A percentile compares a stretch with the other conserved stretches of the same genome.
Evolutionary conservation across 1,140 invertebrate genomes (phyloP).

Genomic region (Schlechtendalia chinensis): DNA sequence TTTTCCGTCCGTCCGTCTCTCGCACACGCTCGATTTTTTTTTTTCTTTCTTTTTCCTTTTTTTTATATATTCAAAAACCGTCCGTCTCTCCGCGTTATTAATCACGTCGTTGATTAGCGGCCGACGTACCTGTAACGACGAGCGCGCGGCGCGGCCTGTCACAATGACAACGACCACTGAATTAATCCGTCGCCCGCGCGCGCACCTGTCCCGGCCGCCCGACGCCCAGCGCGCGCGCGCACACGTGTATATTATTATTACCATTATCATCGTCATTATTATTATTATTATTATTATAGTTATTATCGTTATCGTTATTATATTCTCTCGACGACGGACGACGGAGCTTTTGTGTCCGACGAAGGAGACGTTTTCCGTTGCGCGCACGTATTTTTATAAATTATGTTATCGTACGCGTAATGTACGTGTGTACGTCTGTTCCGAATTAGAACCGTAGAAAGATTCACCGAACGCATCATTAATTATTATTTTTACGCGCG

Average conservation of each 20-base stretch:
- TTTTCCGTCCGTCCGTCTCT: background rate
- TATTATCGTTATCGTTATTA: slow-evolving; percentile 4
- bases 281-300: no score
- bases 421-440: background rate
- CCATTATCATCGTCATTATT: background rate
- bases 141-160: slow-evolving; percentile 34
- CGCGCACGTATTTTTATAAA: no score
- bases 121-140: no score
- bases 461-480: slow-evolving; percentile 40
- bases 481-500: slow-evolving; percentile 49
- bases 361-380: no score
- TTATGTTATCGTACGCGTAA: background rate
- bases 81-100: slow-evolving; percentile 29
- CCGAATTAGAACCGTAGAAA: slow-evolving; percentile 41
- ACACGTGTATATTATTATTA: background rate
- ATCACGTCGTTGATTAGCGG: slow-evolving; percentile 49
- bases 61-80: slow-evolving; percentile 8
- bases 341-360: background rate
- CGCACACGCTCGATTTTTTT: background rate
- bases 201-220: slow-evolving; percentile 12
- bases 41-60: background rate
- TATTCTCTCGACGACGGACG: no score
- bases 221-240: background rate
- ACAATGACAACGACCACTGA: slow-evolving; percentile 45
- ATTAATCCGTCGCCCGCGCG: slow-evolving; percentile 36